A percentile compares a stretch with the other conserved stretches of the same genome.
Evolutionary conservation across 2,113 vertebrate species (phyloP).

Genomic region (Balaenoptera acutorostrata): DNA sequence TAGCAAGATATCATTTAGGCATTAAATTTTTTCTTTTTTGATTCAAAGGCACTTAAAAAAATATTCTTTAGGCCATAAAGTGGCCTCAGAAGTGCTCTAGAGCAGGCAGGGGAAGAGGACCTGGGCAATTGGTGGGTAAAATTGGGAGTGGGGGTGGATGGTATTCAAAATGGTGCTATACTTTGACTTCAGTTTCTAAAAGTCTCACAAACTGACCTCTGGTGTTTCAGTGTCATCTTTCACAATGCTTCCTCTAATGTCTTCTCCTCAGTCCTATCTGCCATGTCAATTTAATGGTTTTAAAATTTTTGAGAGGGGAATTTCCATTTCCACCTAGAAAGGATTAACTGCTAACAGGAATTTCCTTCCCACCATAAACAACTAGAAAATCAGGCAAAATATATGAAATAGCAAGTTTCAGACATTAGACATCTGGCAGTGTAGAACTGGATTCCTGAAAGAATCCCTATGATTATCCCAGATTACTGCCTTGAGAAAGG

Average conservation of each 20-base stretch:
- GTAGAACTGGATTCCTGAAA: background rate
- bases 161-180: background rate
- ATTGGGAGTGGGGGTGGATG: background rate
- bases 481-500: background rate
- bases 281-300: background rate
- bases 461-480: background rate
- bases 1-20: background rate
- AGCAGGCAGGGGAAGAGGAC: background rate
- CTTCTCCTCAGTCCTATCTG: background rate
- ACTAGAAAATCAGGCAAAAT: background rate
- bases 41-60: background rate
- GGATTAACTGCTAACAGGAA: background rate
- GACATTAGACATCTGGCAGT: background rate
- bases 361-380: background rate
- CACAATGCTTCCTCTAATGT: background rate
- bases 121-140: background rate
- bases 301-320: background rate
- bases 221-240: background rate
- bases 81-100: background rate
- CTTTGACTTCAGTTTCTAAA: background rate
- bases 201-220: background rate
- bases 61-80: background rate
- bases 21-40: background rate
- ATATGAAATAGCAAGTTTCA: background rate
- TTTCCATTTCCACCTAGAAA: background rate